A percentile compares a stretch with the other conserved stretches of the same genome.
Evolutionary conservation across 1,140 invertebrate genomes (phyloP).

Genomic region (Harlomillsia oculata): DNA sequence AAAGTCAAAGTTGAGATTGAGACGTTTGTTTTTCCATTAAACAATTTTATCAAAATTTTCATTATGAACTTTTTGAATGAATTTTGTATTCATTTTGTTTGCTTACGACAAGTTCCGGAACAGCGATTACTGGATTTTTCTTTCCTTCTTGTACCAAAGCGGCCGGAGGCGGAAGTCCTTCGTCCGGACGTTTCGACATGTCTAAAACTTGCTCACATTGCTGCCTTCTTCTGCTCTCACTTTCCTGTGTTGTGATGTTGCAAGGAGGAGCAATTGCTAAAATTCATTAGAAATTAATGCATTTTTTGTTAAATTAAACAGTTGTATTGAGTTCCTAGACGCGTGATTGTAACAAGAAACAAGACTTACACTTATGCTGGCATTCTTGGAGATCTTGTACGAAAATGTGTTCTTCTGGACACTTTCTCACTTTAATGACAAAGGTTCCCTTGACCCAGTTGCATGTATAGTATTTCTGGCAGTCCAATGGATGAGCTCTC

Average conservation of each 20-base stretch:
- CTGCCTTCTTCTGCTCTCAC: neutral
- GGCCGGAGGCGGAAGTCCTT: neutral
- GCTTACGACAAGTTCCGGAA: too few species aligned
- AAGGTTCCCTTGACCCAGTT: constrained; percentile 29
- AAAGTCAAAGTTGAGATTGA: too few species aligned
- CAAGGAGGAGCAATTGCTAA: constrained; percentile 16
- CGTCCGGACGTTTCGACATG: neutral
- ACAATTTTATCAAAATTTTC: too few species aligned
- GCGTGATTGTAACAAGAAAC: too few species aligned
- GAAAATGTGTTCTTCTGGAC: constrained; percentile 24
- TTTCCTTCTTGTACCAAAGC: too few species aligned
- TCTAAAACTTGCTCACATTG: too few species aligned
- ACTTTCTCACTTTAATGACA: constrained; percentile 28
- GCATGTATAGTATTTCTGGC: constrained; percentile 31
- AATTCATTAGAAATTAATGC: neutral
- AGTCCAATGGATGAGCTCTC: constrained; percentile 33
- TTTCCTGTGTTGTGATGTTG: constrained; percentile 14
- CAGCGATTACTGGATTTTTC: too few species aligned
- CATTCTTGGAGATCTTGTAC: constrained; percentile 28
- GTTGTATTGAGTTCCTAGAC: neutral
- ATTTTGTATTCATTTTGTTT: too few species aligned
- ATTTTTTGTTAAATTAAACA: neutral
- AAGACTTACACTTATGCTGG: constrained; percentile 11
- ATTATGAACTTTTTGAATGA: too few species aligned
- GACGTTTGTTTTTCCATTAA: too few species aligned